Base-by-base conservation (phyloP, 2,888 invertebrate genomes). In the Drosophila colorata region DNA sequence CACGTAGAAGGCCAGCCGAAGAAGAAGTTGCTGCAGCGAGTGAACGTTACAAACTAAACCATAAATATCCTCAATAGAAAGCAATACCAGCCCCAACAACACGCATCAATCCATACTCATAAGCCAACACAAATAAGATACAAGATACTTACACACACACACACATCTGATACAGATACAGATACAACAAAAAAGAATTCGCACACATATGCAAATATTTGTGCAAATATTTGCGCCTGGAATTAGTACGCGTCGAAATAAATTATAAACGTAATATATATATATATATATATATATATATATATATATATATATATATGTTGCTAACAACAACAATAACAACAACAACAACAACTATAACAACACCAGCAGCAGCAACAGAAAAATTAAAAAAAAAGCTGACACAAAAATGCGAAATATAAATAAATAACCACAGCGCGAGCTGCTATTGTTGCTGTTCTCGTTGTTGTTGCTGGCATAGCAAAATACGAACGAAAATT, bases 191-290 rank as follows among this genome's bases (percentile, higher is more conserved):
- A 43, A 37, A 60, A 46, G 60, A 41, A 52, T 59, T 83, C 58
- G 49, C 83, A 63, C 52, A 67, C 51, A 47, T 52, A 66, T 64
- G 74, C 78, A 80, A 80, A 80, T 66, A 61, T 52, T 40, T 72
- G 78, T 73, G 74, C 78, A 74, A 74, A 76, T 84, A 81, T 81
- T 87, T 81, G 85, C 87, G 56, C 58, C 58, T 78, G 68, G 71
- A 87, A 87, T 87, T 81, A 87, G 87, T 87, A 84, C 74, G 74
- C 74, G 66, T 66, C 81, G 61, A 80, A 81, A 80, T 66, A 78
- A 74, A 70, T 66, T 66, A 79, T 51, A 63, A 74, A 65, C 67
- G 46, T 48, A 51, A 71, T 71, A 72, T 44, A 58, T 49, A 83
- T 57, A 57, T 58, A 6, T 35, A 23, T 38, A 41, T 33, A 7